phyloP scores from a whole-genome alignment of 2,113 vertebrate species.

The Hippocampus barbouri region DNA sequence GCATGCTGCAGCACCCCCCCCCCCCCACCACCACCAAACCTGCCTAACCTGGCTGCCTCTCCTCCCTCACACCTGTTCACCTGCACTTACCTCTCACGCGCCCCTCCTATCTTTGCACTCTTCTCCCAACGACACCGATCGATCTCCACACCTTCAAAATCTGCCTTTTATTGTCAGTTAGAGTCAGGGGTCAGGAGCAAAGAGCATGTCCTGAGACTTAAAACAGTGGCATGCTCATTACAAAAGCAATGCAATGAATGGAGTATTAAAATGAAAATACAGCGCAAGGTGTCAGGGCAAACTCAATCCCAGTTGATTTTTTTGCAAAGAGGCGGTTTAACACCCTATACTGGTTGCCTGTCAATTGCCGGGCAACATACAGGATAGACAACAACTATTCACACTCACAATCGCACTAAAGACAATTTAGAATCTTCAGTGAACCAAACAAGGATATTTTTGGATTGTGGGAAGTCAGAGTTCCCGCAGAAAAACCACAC shows the following conservation, averaged over 20 bases:
- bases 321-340: background rate
- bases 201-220: background rate
- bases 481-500: no score
- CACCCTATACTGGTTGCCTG: background rate
- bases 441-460: no score
- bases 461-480: no score
- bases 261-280: background rate
- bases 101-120: slow-evolving; percentile 43
- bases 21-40: slow-evolving; percentile 50
- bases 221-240: background rate
- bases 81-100: slow-evolving; percentile 21
- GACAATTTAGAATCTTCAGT: no score
- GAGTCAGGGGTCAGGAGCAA: background rate
- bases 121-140: slow-evolving; percentile 31
- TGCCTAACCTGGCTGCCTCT: slow-evolving; percentile 64
- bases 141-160: slow-evolving; percentile 46
- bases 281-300: background rate
- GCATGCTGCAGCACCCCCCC: slow-evolving; percentile 32
- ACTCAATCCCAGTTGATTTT: background rate
- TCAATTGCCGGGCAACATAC: background rate
- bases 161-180: slow-evolving; percentile 27
- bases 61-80: slow-evolving; percentile 29
- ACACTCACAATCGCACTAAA: no score
- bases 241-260: background rate
- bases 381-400: no score